Evolutionary conservation across 2,113 vertebrate species (phyloP), one percentile per base, ranked within the genome.

Genomic region (Ursus arctos): DNA sequence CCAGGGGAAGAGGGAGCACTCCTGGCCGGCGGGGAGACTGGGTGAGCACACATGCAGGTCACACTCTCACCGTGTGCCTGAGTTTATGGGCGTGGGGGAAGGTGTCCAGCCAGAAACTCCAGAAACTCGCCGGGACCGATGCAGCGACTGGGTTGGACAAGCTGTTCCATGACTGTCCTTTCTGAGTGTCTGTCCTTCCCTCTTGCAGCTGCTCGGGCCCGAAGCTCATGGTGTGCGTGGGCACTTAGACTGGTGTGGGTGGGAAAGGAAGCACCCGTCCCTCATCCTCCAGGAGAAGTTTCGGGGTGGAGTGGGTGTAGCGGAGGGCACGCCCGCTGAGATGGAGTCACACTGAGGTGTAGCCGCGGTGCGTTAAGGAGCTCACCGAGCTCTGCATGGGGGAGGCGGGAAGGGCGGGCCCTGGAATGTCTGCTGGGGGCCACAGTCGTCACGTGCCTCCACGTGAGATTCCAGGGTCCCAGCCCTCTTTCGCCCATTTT

Each of bases 1-100:
- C 19, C 12, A 0, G 31, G n/a, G 49, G 10, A 16, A 7, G 57
- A 33, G 59, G 21, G 43, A 2, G 13, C 1, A 12, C 31, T 47
- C 31, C 53, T 4, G 21, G 21, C 4, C 3, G 49, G 67, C 0
- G 2, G 21, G 36, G 33, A 26, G 71, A 51, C 49, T 11, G 1
- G 6, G 14, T 43, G 76, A 18, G 28, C 21, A 19, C 2, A 4
- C 1, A 51, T 1, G 6, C 1, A 2, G 6, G 55, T 33, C n/a
- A 79, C 24, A 13, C 24, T 3, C 47, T 14, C 8, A 65, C 51
- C 55, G 0, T 15, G 22, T 10, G 18, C 2, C 0, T 21, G 33
- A 49, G 49, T 9, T 14, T 22, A 19, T 28, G 67, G 47, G 43
- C 3, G 0, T 1, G 4, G 15, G 36, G 40, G 21, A 36, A 51